Conservation (phyloP, 2,797 vertebrate genomes). For the Malacoraja senta region DNA sequence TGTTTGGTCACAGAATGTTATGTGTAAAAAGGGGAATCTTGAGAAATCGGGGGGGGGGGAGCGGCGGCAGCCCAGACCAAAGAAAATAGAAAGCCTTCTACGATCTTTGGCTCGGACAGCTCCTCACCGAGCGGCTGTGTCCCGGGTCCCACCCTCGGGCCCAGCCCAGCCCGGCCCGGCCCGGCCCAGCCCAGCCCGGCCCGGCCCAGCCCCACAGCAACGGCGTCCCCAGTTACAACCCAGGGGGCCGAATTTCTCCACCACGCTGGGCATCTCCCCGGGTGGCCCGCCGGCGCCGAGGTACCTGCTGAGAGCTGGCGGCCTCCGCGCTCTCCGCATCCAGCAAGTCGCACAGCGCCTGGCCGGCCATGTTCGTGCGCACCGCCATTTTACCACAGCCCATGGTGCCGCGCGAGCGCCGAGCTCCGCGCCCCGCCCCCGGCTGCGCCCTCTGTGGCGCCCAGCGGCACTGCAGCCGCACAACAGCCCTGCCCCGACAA, state of each 20-base stretch:
- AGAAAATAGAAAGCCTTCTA: too few relatives aligned
- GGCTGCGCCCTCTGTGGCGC: neutral
- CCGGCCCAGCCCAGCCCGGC: too few relatives aligned
- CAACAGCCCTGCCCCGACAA: too few relatives aligned
- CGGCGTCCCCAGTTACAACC: neutral
- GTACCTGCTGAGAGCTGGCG: neutral
- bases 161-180: neutral
- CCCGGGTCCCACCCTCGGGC: neutral
- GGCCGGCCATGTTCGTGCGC: neutral
- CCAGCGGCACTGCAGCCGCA: neutral
- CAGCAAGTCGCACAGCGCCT: neutral
- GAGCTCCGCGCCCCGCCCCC: neutral
- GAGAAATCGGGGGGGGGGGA: too few relatives aligned
- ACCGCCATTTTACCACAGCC: slow-evolving; percentile 22
- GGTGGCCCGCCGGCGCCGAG: neutral
- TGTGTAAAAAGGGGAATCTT: too few relatives aligned
- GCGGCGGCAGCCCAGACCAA: too few relatives aligned
- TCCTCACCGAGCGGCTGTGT: too few relatives aligned
- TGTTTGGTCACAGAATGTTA: too few relatives aligned
- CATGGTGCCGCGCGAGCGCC: neutral
- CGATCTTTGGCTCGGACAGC: too few relatives aligned
- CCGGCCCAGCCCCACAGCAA: neutral
- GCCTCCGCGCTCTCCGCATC: neutral
- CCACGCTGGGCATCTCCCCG: neutral
- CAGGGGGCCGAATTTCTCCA: neutral